Conservation (phyloP, 2,888 invertebrate genomes). For the Spisula solida region DNA sequence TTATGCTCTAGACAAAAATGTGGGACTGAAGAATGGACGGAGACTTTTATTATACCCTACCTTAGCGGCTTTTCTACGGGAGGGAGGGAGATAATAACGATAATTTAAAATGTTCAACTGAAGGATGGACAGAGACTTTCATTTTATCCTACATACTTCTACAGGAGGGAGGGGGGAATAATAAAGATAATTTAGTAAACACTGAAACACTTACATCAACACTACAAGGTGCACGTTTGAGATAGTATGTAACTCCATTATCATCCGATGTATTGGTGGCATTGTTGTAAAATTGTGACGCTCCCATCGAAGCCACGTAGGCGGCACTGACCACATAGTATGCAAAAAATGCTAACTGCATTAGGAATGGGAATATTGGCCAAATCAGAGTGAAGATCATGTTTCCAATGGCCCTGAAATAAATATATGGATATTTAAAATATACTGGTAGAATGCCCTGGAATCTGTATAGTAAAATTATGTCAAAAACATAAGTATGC, state of each 20-base stretch:
- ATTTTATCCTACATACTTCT: too few species aligned
- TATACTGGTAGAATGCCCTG: not conserved
- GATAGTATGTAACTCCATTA: slow-evolving; percentile 70
- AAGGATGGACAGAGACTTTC: too few species aligned
- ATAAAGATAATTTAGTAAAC: too few species aligned
- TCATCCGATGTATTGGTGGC: slow-evolving; percentile 76
- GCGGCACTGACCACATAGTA: slow-evolving; percentile 92
- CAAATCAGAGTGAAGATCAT: slow-evolving; percentile 95
- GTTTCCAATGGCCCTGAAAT: slow-evolving; percentile 94
- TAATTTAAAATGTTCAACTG: too few species aligned
- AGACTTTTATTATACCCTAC: too few species aligned
- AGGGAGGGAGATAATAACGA: too few species aligned
- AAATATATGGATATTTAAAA: not conserved
- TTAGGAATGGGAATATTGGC: slow-evolving; percentile 95
- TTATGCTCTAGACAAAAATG: too few species aligned
- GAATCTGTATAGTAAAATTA: not conserved
- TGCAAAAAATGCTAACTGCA: slow-evolving; percentile 93
- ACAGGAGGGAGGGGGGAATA: too few species aligned
- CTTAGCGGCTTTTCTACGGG: too few species aligned
- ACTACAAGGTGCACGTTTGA: slow-evolving; percentile 79
- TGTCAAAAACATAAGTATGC: not conserved
- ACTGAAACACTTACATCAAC: slow-evolving; percentile 76
- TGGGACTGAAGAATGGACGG: too few species aligned
- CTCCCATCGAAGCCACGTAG: slow-evolving; percentile 82
- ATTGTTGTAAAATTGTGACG: slow-evolving; percentile 79